Conservation (phyloP, 2,888 invertebrate species). For the Bibio marci region DNA sequence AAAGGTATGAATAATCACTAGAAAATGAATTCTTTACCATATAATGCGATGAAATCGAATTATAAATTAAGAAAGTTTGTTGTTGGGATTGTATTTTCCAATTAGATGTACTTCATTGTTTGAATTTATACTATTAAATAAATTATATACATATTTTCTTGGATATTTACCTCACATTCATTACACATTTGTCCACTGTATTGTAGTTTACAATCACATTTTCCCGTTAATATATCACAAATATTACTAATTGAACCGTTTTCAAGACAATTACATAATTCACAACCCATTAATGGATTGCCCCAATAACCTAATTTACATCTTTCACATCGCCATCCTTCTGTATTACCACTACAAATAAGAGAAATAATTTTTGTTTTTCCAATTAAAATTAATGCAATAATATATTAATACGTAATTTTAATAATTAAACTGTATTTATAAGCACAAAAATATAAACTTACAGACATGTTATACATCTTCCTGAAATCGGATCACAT, state of each 20-base stretch:
- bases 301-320: conserved; percentile 50
- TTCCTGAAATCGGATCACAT: conserved; percentile 69
- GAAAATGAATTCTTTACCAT: too few species aligned
- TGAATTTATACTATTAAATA: not conserved
- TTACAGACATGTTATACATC: conserved; percentile 61
- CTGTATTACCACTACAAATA: conserved; percentile 32
- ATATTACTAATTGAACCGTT: conserved; percentile 51
- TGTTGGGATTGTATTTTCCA: too few species aligned
- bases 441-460: conserved; percentile 10
- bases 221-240: conserved; percentile 56
- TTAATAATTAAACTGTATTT: conserved; percentile 20
- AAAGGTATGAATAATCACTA: too few species aligned
- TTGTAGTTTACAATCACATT: conserved; percentile 55
- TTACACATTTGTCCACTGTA: conserved; percentile 58
- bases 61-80: too few species aligned
- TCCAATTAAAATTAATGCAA: not conserved
- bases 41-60: too few species aligned
- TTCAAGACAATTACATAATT: conserved; percentile 58
- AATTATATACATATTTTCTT: not conserved
- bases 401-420: not conserved
- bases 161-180: conserved; percentile 34
- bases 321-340: conserved; percentile 51
- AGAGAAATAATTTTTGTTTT: not conserved
- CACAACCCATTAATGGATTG: conserved; percentile 44
- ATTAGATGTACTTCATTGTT: too few species aligned